phyloP scores from a whole-genome alignment of 2,113 vertebrate genomes.

The Serilophus lunatus region DNA sequence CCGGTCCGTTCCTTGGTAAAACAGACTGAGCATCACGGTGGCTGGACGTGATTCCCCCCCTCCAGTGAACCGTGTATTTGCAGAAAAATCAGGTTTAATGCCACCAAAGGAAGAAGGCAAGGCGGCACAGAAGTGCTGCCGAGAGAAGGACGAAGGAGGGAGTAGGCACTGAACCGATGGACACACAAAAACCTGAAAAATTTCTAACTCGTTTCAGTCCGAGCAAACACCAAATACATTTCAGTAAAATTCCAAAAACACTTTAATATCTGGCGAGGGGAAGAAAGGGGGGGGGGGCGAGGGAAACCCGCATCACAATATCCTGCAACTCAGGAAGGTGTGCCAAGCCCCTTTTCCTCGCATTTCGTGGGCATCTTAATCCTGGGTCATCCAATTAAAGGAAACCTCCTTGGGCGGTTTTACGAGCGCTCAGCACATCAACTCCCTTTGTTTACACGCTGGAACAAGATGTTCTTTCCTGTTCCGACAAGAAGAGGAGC shows the following conservation, averaged over 20 bases:
- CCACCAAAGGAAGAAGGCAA: background rate
- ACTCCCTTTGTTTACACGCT: slow-evolving; percentile 42
- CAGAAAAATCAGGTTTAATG: background rate
- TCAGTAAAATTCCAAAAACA: background rate
- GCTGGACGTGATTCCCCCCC: background rate
- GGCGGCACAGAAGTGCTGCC: background rate
- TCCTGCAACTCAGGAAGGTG: background rate
- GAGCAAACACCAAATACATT: background rate
- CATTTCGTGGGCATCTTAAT: background rate
- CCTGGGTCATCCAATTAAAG: background rate
- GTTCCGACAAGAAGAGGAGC: background rate
- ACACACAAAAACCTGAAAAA: background rate
- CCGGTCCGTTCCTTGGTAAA: background rate
- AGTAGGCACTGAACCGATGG: background rate
- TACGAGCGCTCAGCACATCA: background rate
- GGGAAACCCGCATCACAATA: background rate
- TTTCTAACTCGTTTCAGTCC: background rate
- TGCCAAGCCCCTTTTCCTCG: background rate
- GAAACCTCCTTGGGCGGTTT: background rate
- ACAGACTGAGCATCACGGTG: background rate
- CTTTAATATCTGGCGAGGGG: background rate
- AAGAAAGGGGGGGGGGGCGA: background rate
- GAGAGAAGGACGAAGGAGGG: background rate
- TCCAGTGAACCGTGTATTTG: background rate
- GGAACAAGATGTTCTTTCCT: slow-evolving; percentile 4